phyloP scores from a whole-genome alignment of 2,797 vertebrate genomes.

The Karalla daura region DNA sequence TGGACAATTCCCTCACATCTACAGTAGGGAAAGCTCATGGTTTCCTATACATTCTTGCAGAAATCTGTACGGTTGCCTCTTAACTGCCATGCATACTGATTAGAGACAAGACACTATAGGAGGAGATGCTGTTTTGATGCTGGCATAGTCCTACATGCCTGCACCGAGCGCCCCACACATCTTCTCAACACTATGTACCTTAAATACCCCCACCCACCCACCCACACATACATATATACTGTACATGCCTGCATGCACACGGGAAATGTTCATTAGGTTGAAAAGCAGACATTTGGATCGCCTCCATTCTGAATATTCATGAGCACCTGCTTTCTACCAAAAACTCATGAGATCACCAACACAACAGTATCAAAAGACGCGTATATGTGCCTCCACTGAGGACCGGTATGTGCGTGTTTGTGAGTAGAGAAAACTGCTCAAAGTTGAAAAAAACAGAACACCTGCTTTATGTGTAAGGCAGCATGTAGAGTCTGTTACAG shows the following conservation, averaged over 20 bases:
- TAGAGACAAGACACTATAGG: neutral
- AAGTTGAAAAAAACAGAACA: neutral
- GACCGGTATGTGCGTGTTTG: neutral
- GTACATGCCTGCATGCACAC: constrained; percentile 10
- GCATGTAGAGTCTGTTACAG: too few species aligned
- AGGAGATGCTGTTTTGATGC: constrained; percentile 4
- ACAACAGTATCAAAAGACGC: constrained; percentile 29
- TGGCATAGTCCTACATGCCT: too few species aligned
- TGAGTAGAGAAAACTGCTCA: neutral
- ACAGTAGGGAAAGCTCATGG: neutral
- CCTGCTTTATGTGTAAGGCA: neutral
- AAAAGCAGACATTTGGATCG: constrained; percentile 54
- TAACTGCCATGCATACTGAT: constrained; percentile 32
- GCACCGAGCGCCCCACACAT: too few species aligned
- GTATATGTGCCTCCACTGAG: constrained; percentile 5
- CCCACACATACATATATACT: too few species aligned
- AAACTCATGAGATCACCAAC: constrained; percentile 43
- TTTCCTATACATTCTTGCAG: neutral
- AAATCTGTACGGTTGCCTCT: constrained; percentile 10
- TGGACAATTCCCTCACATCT: too few species aligned
- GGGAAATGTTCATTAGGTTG: constrained; percentile 38
- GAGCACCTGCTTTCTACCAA: constrained; percentile 66
- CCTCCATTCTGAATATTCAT: constrained; percentile 69
- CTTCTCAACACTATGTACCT: neutral
- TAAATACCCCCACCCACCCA: constrained; percentile 9